Evolutionary conservation across 2,888 invertebrate genomes (phyloP).

Genomic region (Folsomia manolachei): DNA sequence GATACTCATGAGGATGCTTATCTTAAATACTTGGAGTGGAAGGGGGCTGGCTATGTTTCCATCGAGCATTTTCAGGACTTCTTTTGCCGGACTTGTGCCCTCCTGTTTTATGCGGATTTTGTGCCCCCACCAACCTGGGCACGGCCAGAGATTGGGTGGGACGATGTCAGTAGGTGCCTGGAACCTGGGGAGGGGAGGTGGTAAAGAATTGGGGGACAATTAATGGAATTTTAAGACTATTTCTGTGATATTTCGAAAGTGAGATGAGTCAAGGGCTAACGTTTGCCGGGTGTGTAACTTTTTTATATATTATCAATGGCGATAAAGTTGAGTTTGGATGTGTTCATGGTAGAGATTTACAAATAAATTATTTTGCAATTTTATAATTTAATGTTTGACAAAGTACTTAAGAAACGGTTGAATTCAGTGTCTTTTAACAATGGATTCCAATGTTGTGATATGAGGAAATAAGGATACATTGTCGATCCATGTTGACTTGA

Average conservation of each 20-base stretch:
- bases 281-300: no score
- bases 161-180: conserved; percentile 11
- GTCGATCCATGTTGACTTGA: no score
- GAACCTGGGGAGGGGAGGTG: background rate
- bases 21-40: conserved; percentile 15
- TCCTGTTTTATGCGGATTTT: background rate
- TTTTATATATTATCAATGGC: no score
- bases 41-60: conserved; percentile 1
- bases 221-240: conserved; percentile 52
- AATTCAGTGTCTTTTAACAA: no score
- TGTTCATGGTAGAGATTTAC: no score
- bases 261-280: conserved; percentile 58
- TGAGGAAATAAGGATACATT: no score
- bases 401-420: no score
- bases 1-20: conserved; percentile 29
- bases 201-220: background rate
- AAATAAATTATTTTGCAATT: no score
- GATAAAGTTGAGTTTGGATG: no score
- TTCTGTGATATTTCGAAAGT: conserved; percentile 63
- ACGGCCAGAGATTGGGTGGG: background rate
- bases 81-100: background rate
- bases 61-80: background rate
- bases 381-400: no score
- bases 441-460: no score
- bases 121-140: background rate